These are phyloP conservation scores for Cyanistes caeruleus DNA, from an alignment of 2,113 vertebrate species.

Conservation along the genomic window DNA sequence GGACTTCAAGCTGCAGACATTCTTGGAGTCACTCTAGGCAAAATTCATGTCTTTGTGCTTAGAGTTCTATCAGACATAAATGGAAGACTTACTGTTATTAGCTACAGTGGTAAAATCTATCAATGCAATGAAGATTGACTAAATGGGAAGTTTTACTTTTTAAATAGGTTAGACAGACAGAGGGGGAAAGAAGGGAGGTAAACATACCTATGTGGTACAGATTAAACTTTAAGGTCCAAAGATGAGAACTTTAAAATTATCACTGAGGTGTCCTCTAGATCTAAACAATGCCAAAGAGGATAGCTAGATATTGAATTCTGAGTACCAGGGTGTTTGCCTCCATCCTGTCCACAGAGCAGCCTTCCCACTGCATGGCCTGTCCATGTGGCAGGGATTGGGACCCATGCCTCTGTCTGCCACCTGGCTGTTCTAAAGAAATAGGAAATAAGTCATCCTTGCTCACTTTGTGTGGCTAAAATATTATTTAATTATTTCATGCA, in stretches of 20 bases:
- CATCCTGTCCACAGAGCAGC: neutral
- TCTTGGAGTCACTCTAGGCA: neutral
- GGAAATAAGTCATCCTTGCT: neutral
- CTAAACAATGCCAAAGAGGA: neutral
- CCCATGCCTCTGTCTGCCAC: neutral
- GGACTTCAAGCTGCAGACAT: neutral
- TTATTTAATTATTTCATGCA: neutral
- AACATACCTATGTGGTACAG: neutral
- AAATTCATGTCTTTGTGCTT: neutral
- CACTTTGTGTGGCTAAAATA: neutral
- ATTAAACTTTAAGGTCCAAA: neutral
- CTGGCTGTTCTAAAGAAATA: neutral
- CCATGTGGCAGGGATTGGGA: neutral
- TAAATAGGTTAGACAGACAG: neutral
- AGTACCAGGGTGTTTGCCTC: neutral
- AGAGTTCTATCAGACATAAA: neutral
- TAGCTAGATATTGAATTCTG: neutral
- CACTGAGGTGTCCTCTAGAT: neutral
- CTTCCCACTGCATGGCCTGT: neutral
- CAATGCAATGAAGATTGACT: neutral
- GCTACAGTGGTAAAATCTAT: neutral
- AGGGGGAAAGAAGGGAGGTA: neutral
- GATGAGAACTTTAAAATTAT: neutral
- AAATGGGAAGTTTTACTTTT: neutral
- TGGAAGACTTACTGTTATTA: neutral